Evolutionary conservation across 2,888 invertebrate species (phyloP), one percentile per base, ranked within the genome.

Genomic region (Ichneumoninae sp.): DNA sequence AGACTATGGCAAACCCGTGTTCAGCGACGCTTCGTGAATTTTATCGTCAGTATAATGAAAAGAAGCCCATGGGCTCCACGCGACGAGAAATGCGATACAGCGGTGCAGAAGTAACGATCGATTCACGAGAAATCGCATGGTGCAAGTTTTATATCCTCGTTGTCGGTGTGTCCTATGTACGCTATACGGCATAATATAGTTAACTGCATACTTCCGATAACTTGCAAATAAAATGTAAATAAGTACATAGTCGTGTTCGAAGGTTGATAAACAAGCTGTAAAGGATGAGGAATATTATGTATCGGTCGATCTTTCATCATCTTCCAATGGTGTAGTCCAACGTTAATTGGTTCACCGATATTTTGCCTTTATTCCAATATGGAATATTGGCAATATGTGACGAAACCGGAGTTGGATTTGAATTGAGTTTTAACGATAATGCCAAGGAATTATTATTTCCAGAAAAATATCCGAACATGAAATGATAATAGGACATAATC

Each of bases 11-110:
- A 7, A 26, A 8, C 26, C 22, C 74, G 26, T 57, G 79, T 44
- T 73, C 22, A 44, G 8, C 33, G 57, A 57, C 66, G 54, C 57
- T 57, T 74, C 60, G 63, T 69, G 83, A 83, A 78, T 78, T 83
- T 83, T 74, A 68, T 40, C 52, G 66, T 1, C 22, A 65, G 44
- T 54, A 54, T 68, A 52, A 7, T 66, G 71, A 10, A 19, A 68
- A 50, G 44, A 52, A 68, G 36, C 36, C 47, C 40, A 36, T 10
- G 66, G 68, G 66, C 57, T 73, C 30, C 44, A 16, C 30, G 10
- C 40, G 60, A 22, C 74, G 52, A n/a, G 33, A 57, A 47, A 63
- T 50, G 36, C 19, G 30, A 26, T 50, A 63, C 6, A 36, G 6
- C 47, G 52, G 63, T 44, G 22, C 44, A 69, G 26, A 33, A 36